phyloP scores from a whole-genome alignment of 2,797 vertebrate genomes.

The Gila robusta region DNA sequence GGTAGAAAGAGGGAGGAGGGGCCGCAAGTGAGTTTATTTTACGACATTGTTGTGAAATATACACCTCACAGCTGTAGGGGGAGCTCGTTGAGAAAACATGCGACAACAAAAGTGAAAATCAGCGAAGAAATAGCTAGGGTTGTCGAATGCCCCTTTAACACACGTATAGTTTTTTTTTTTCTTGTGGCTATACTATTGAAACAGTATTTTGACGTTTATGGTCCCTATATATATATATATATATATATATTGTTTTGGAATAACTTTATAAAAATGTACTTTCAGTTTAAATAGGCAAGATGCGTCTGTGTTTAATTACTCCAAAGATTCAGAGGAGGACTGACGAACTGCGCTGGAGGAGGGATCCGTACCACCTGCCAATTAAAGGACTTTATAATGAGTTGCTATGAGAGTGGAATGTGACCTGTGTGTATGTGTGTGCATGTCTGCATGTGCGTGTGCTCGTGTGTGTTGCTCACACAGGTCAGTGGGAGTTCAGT shows the following conservation, averaged over 20 bases:
- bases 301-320: neutral
- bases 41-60: no score
- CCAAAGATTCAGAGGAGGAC: conserved; percentile 6
- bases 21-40: no score
- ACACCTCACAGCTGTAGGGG: no score
- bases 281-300: neutral
- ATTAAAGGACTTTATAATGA: conserved; percentile 53
- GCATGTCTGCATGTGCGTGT: neutral
- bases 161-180: no score
- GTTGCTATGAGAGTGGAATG: conserved; percentile 49
- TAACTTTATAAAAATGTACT: no score
- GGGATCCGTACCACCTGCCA: conserved; percentile 39
- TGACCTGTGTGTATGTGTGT: conserved; percentile 29
- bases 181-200: neutral
- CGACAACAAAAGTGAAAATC: no score
- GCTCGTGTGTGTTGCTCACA: conserved; percentile 36
- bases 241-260: no score
- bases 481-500: conserved; percentile 48
- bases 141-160: no score
- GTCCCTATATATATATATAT: neutral
- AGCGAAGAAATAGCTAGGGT: no score
- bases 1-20: no score
- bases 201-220: neutral
- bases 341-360: neutral
- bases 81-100: no score